These are phyloP conservation scores for Holothuria leucospilota DNA, from an alignment of 53 echinoderm and acorn worm genomes.

Conservation along the genomic window DNA sequence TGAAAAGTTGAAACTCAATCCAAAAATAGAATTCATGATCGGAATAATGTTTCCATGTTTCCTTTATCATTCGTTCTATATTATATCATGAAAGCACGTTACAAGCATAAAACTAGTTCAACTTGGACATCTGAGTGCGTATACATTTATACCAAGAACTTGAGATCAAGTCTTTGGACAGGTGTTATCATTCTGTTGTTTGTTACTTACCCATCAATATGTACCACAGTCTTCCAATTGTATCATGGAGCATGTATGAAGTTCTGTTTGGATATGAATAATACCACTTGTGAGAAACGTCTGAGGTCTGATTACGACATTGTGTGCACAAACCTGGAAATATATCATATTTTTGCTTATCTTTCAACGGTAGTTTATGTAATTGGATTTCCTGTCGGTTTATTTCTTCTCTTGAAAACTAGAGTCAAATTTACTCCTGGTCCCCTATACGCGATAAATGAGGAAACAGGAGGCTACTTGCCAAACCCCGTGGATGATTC, in stretches of 20 bases:
- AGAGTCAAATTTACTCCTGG: no score
- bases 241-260: conserved; percentile 47
- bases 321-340: conserved; percentile 13
- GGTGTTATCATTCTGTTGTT: conserved; percentile 53
- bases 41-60: conserved; percentile 1
- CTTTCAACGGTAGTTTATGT: conserved; percentile 43
- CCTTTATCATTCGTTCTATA: background rate
- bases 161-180: background rate
- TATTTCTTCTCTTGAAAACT: conserved; percentile 44
- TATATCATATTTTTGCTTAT: conserved; percentile 46
- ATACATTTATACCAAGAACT: background rate
- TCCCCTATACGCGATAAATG: no score
- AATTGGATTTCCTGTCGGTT: conserved; percentile 47
- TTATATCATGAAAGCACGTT: background rate
- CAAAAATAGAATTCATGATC: background rate
- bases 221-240: conserved; percentile 33
- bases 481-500: no score
- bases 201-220: conserved; percentile 56
- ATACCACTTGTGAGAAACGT: background rate
- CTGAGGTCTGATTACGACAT: conserved; percentile 60
- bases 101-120: background rate
- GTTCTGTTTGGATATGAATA: conserved; percentile 45
- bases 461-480: no score
- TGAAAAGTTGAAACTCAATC: background rate
- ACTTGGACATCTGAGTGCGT: no score